A percentile compares a stretch with the other conserved stretches of the same genome.
These are phyloP conservation scores for Pipistrellus nathusii DNA, from an alignment of 2,797 vertebrate species.

Conservation along the genomic window DNA sequence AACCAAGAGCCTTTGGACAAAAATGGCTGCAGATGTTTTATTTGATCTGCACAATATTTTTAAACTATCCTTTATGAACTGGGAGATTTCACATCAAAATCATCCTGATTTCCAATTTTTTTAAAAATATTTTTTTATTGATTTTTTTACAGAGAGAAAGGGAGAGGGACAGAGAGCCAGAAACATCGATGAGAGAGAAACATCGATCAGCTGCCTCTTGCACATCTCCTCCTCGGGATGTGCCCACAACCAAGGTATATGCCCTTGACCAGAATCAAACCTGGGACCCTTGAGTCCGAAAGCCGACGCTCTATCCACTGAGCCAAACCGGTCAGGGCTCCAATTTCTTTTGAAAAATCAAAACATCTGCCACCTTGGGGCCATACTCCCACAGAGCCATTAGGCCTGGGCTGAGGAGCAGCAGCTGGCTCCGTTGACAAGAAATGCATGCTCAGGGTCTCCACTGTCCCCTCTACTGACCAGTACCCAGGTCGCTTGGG, in stretches of 20 bases:
- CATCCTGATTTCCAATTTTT: neutral
- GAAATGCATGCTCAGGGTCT: neutral
- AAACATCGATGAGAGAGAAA: too few relatives aligned
- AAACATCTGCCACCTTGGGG: neutral
- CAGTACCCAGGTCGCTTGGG: neutral
- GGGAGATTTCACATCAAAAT: neutral
- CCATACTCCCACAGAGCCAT: neutral
- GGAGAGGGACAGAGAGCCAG: too few relatives aligned
- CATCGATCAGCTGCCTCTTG: too few relatives aligned
- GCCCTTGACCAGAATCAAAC: too few relatives aligned
- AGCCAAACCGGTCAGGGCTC: too few relatives aligned
- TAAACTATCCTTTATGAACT: neutral
- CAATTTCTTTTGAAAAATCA: conserved; percentile 14
- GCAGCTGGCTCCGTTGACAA: neutral
- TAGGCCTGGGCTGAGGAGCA: neutral
- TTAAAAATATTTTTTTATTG: neutral
- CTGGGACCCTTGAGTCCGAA: too few relatives aligned
- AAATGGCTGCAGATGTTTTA: conserved; percentile 5
- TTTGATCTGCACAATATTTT: neutral
- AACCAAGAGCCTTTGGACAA: neutral
- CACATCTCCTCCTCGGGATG: too few relatives aligned
- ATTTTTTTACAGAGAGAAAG: too few relatives aligned
- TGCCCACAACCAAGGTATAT: too few relatives aligned
- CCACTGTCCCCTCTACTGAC: too few relatives aligned
- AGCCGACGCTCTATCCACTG: too few relatives aligned